A percentile compares a stretch with the other conserved stretches of the same genome.
Conservation (phyloP, 2,113 vertebrate species). For the Scomber scombrus region DNA sequence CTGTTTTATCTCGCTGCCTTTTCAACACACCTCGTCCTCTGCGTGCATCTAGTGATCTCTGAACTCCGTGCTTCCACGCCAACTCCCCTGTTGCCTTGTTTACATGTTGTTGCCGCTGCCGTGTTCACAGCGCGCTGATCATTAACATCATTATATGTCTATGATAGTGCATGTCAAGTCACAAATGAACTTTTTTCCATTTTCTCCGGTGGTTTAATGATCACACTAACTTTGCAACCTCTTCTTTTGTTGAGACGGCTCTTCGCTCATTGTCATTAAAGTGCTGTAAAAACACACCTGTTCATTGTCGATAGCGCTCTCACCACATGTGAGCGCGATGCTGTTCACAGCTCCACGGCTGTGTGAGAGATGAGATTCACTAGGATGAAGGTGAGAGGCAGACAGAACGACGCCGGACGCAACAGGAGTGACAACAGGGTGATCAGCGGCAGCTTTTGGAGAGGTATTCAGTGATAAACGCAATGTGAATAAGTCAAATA, state of each 20-base stretch:
- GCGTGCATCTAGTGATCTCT: conserved; percentile 75
- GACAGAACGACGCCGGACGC: conserved; percentile 1
- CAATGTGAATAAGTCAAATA: conserved; percentile 75
- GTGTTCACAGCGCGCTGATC: conserved; percentile 66
- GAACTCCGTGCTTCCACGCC: conserved; percentile 72
- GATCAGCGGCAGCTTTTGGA: conserved; percentile 58
- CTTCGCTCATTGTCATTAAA: conserved; percentile 58
- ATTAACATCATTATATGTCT: conserved; percentile 80
- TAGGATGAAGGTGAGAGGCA: conserved; percentile 8
- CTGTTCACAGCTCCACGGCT: background rate
- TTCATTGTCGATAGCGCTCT: conserved; percentile 39
- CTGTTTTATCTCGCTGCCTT: conserved; percentile 77
- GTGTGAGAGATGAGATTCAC: conserved; percentile 15
- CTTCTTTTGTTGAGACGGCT: conserved; percentile 39
- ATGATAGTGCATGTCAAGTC: conserved; percentile 63
- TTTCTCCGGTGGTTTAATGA: conserved; percentile 69
- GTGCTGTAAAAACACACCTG: conserved; percentile 63
- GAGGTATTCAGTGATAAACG: conserved; percentile 65
- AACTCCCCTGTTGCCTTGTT: conserved; percentile 83
- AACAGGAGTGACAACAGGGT: conserved; percentile 42
- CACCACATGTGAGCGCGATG: background rate
- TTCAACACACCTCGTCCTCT: conserved; percentile 65
- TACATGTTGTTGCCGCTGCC: conserved; percentile 68
- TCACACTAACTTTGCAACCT: conserved; percentile 56
- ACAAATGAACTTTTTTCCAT: conserved; percentile 69